A percentile compares a stretch with the other conserved stretches of the same genome.
Evolutionary conservation across 2,113 vertebrate species (phyloP).

Genomic region (Dolichallabes microphthalmus): DNA sequence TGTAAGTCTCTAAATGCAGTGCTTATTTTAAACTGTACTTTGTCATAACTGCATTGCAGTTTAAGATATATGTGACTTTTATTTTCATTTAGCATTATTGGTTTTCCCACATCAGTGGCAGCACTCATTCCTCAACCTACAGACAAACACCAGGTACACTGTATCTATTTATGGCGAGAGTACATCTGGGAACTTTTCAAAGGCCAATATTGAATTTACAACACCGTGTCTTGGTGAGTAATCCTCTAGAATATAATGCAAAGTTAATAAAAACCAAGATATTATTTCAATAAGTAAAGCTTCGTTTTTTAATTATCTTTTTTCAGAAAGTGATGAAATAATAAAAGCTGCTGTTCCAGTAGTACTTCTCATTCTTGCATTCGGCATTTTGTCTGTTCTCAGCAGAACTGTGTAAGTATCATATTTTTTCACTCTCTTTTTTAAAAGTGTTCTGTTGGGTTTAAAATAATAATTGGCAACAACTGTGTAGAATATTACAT

Average conservation of each 20-base stretch:
- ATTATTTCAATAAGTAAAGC: not conserved
- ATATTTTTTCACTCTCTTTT: not conserved
- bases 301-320: not conserved
- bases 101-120: constrained; percentile 53
- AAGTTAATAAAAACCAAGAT: not conserved
- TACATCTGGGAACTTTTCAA: constrained; percentile 34
- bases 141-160: constrained; percentile 52
- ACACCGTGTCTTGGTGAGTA: constrained; percentile 58
- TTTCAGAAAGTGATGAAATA: constrained; percentile 39
- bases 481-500: not conserved
- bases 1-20: constrained; percentile 42
- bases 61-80: not conserved
- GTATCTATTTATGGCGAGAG: constrained; percentile 40
- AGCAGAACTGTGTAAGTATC: constrained; percentile 47
- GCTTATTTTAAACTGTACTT: not conserved
- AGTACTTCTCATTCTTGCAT: constrained; percentile 13
- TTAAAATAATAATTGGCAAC: not conserved
- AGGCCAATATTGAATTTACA: constrained; percentile 19
- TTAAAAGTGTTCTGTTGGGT: not conserved
- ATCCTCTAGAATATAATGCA: not conserved
- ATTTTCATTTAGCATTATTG: constrained; percentile 37
- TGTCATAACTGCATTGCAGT: not conserved
- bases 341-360: constrained; percentile 12
- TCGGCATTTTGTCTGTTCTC: constrained; percentile 24
- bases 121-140: constrained; percentile 57